Conservation (phyloP, 64 coral and sea anemone species). For the Dendronephthya gigantea region DNA sequence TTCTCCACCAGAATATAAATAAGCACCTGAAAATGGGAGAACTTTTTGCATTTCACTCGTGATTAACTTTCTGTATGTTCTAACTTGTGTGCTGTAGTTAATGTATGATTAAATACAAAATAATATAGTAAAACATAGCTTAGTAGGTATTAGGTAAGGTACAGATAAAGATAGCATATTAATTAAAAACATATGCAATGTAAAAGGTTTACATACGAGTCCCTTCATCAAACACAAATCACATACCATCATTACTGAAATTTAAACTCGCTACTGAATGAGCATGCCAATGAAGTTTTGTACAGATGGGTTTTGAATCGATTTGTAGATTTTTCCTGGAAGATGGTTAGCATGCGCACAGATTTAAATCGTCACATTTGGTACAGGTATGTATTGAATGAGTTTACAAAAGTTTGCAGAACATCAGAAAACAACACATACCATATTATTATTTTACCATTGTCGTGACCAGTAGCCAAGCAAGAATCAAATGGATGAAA, state of each 20-base stretch:
- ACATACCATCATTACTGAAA: slow-evolving; percentile 76
- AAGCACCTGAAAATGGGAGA: slow-evolving; percentile 40
- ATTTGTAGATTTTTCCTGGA: slow-evolving; percentile 49
- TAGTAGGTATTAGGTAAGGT: too few species aligned
- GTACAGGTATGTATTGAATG: too few species aligned
- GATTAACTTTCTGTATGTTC: too few species aligned
- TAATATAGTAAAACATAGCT: too few species aligned
- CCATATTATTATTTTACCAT: slow-evolving; percentile 63
- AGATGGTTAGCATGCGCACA: too few species aligned
- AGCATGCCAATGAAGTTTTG: slow-evolving; percentile 88
- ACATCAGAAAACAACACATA: not conserved
- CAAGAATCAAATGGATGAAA: slow-evolving; percentile 65
- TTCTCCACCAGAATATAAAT: slow-evolving; percentile 75
- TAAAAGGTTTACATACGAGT: too few species aligned
- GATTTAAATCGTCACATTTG: not conserved
- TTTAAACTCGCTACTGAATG: slow-evolving; percentile 44
- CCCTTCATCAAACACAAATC: not conserved
- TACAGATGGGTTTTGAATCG: slow-evolving; percentile 42
- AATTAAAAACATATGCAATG: too few species aligned
- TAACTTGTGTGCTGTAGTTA: too few species aligned
- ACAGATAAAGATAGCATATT: too few species aligned
- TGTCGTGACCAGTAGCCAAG: slow-evolving; percentile 47
- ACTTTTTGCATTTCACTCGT: too few species aligned
- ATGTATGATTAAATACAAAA: too few species aligned
- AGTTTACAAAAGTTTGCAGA: not conserved